Percentiles rank a stretch among this genome's conserved stretches.
Evolutionary conservation across 2,797 vertebrate genomes (phyloP).

Genomic region (Pseudopleuronectes americanus): DNA sequence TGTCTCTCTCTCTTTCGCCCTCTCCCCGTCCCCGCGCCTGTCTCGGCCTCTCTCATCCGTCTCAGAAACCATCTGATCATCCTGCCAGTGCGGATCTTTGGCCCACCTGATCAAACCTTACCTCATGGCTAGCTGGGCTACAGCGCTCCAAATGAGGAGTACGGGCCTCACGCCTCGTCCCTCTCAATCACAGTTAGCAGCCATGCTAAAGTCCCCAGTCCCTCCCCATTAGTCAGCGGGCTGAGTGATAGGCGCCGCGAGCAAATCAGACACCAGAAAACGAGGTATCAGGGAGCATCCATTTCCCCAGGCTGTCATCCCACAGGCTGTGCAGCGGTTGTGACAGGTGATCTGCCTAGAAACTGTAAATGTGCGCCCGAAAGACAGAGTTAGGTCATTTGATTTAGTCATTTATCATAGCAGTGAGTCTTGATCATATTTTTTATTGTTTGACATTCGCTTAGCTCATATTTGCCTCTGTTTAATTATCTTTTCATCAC

Average conservation of each 20-base stretch:
- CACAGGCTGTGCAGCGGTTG: constrained; percentile 36
- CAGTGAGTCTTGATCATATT: constrained; percentile 17
- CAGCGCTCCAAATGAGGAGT: constrained; percentile 55
- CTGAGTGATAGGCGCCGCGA: constrained; percentile 63
- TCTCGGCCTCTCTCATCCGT: constrained; percentile 40
- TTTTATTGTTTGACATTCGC: background rate
- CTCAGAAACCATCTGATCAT: constrained; percentile 64
- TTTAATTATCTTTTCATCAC: background rate
- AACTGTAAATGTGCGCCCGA: constrained; percentile 22
- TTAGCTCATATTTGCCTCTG: background rate
- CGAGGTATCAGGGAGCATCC: constrained; percentile 53
- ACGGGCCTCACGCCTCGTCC: constrained; percentile 52
- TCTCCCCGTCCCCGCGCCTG: constrained; percentile 16
- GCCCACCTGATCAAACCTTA: constrained; percentile 67
- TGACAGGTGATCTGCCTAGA: constrained; percentile 55
- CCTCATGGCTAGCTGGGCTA: constrained; percentile 59
- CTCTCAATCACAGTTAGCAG: constrained; percentile 70
- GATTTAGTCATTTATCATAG: constrained; percentile 32
- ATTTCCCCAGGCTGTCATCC: constrained; percentile 60
- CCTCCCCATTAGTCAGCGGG: constrained; percentile 53
- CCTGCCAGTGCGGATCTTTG: constrained; percentile 61
- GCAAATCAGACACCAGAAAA: constrained; percentile 75
- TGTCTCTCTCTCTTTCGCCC: constrained; percentile 27
- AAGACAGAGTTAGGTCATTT: constrained; percentile 32
- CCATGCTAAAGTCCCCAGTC: constrained; percentile 58